Evolutionary conservation across 2,113 vertebrate species (phyloP).

Genomic region (western clawed frog (Xenopus tropicalis)): DNA sequence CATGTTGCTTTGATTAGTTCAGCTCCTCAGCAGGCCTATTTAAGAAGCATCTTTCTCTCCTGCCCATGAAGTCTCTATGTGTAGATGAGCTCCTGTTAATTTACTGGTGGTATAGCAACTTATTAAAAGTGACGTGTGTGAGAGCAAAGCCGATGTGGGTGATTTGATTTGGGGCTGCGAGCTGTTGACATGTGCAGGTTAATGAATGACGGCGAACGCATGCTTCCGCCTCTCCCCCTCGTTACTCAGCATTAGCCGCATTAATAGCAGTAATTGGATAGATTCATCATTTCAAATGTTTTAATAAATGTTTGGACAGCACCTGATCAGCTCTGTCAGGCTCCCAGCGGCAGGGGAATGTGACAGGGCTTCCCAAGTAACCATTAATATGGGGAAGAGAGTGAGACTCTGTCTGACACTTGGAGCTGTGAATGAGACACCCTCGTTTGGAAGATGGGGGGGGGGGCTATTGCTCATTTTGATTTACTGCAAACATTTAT

Average conservation of each 20-base stretch:
- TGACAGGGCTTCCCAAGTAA: slow-evolving; percentile 59
- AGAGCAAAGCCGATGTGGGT: slow-evolving; percentile 77
- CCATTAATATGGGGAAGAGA: slow-evolving; percentile 64
- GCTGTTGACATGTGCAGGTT: slow-evolving; percentile 84
- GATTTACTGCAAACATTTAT: slow-evolving; percentile 44
- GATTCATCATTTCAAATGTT: slow-evolving; percentile 86
- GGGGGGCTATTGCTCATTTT: slow-evolving; percentile 29
- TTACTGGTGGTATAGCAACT: slow-evolving; percentile 82
- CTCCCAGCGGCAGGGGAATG: slow-evolving; percentile 70
- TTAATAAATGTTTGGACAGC: slow-evolving; percentile 87
- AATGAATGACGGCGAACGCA: slow-evolving; percentile 76
- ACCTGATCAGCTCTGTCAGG: slow-evolving; percentile 75
- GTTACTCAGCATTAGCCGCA: slow-evolving; percentile 85
- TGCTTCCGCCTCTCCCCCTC: slow-evolving; percentile 70
- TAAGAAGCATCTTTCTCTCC: neutral
- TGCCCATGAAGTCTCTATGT: no score
- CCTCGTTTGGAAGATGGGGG: slow-evolving; percentile 22
- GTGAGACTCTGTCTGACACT: slow-evolving; percentile 42
- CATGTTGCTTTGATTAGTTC: no score
- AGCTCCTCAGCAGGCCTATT: neutral
- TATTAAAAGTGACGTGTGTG: slow-evolving; percentile 86
- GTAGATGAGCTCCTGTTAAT: slow-evolving; percentile 64
- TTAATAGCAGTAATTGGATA: slow-evolving; percentile 87
- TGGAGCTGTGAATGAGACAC: slow-evolving; percentile 42
- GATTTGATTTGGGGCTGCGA: slow-evolving; percentile 80